Conservation (phyloP, 2,797 vertebrate species). For the Pogonophryne albipinna region DNA sequence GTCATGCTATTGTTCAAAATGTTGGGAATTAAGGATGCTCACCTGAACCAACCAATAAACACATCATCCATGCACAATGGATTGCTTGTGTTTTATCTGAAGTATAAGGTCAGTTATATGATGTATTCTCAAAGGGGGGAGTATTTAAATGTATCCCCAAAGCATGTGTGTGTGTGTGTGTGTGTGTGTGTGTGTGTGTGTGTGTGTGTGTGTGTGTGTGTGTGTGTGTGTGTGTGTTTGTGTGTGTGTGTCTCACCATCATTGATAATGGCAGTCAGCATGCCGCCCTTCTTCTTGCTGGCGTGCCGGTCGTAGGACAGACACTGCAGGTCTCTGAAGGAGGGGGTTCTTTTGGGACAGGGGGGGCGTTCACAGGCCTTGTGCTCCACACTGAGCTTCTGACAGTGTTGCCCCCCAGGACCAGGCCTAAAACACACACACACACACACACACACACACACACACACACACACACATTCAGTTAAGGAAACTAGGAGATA, state of each 20-base stretch:
- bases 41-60: no score
- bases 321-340: slow-evolving; percentile 97
- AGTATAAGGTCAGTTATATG: no score
- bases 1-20: no score
- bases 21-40: no score
- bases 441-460: background rate
- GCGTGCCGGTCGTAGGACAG: slow-evolving; percentile 88
- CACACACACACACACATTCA: background rate
- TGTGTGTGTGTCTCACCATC: slow-evolving; percentile 87
- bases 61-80: no score
- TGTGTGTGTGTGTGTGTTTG: slow-evolving; percentile 3
- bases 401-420: slow-evolving; percentile 91
- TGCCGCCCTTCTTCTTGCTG: slow-evolving; percentile 88
- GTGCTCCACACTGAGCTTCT: slow-evolving; percentile 92
- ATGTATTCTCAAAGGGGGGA: background rate
- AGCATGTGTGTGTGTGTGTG: background rate
- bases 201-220: slow-evolving; percentile 2
- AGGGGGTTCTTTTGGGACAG: slow-evolving; percentile 91
- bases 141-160: background rate
- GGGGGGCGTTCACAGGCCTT: slow-evolving; percentile 91
- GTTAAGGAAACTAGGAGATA: background rate
- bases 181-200: slow-evolving; percentile 1
- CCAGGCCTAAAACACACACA: slow-evolving; percentile 84
- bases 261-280: slow-evolving; percentile 88
- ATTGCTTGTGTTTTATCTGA: no score